Evolutionary conservation across 2,113 vertebrate genomes (phyloP), one percentile per base, ranked within the genome.

Genomic region (Silurus glanis): DNA sequence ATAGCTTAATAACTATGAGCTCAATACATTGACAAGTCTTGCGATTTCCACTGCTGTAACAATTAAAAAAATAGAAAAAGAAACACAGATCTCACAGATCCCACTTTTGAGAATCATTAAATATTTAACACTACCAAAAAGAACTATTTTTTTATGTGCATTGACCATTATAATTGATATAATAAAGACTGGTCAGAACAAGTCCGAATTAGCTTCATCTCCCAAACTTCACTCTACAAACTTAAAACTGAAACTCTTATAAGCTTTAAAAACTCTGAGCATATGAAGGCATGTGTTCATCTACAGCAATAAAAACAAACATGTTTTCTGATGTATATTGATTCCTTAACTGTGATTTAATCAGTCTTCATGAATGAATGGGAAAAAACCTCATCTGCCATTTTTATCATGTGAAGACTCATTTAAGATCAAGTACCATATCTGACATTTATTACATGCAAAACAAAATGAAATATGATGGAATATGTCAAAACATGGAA

Each of bases 381-480:
- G 6, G 61, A 72, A 51, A 72, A 23, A 62, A 25, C 9, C 47
- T 58, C 76, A 47, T 53, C 56, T 84, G 58, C 16, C 16, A 28
- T 8, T 37, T 62, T 76, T 76, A 58, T 25, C 71, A 75, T 51
- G 71, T 23, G 47, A 84, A n/a, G 28, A 62, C 23, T 64, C n/a
- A 10, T 55, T 85, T 53, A 51, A 85, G 16, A 53, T 23, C 58
- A 66, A 78, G 61, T 79, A 53, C 78, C 49, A 67, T 28, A 79
- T 37, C 45, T 85, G 59, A 78, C 47, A 76, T 79, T 84, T 76
- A 76, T 53, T 85, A 66, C n/a, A 78, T 28, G 59, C 56, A 9
- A 79, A 79, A 45, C n/a, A 67, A 51, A 66, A 66, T 85, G 51
- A 78, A 85, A 66, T 53, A 85, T 45, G 47, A 66, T n/a, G 37